phyloP scores from a whole-genome alignment of 2,113 vertebrate species.

The Alethe castanea region DNA sequence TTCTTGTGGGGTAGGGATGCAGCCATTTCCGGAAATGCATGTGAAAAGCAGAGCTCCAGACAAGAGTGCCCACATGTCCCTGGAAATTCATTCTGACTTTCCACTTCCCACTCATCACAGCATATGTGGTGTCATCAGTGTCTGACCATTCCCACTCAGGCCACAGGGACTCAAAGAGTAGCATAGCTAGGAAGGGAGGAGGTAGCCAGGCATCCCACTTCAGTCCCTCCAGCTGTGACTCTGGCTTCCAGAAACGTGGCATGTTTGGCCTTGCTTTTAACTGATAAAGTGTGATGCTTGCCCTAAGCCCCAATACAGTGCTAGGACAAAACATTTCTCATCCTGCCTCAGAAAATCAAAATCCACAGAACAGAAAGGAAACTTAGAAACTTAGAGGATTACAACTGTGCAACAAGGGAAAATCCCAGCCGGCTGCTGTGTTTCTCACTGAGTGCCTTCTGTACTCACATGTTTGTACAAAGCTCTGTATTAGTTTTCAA shows the following conservation, averaged over 20 bases:
- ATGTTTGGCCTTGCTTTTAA: neutral
- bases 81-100: neutral
- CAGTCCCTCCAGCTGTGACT: neutral
- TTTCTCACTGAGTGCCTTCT: neutral
- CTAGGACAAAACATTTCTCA: neutral
- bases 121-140: fast-evolving
- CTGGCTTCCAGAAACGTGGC: fast-evolving
- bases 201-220: fast-evolving
- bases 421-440: neutral
- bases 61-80: neutral
- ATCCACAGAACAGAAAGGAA: neutral
- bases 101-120: neutral
- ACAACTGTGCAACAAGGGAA: neutral
- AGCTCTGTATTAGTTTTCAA: neutral
- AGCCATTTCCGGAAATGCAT: neutral
- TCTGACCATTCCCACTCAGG: neutral
- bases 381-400: neutral
- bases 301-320: neutral
- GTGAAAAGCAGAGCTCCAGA: neutral
- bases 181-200: neutral
- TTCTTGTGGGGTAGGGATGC: neutral
- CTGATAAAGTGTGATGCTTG: neutral
- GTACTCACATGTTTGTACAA: neutral
- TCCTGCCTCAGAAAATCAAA: neutral
- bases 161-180: neutral